Percentiles rank a stretch among this genome's conserved stretches.
Evolutionary conservation across 2,888 invertebrate genomes (phyloP).

Genomic region (Melipona beecheii): DNA sequence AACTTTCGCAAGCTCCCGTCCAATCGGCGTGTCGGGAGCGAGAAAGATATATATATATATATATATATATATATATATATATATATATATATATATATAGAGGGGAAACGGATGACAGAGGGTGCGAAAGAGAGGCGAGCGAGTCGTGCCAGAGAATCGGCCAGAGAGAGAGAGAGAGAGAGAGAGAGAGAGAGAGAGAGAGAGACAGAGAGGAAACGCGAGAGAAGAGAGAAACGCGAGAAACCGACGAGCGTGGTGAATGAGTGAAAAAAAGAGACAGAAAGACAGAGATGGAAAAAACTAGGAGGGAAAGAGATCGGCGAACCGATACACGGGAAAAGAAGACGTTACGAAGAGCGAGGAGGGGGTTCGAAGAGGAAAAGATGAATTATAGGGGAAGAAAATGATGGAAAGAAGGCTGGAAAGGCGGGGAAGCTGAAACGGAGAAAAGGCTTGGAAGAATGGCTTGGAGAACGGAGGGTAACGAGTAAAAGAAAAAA

Average conservation of each 20-base stretch:
- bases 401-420: constrained; percentile 7
- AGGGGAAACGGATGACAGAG: constrained; percentile 57
- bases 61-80: too few species aligned
- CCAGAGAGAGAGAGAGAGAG: constrained; percentile 27
- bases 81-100: constrained; percentile 18
- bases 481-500: constrained; percentile 9
- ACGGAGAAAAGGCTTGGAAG: background rate
- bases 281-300: background rate
- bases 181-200: constrained; percentile 7
- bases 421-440: background rate
- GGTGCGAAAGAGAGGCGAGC: constrained; percentile 49
- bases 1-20: constrained; percentile 80
- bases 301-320: constrained; percentile 10
- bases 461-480: background rate
- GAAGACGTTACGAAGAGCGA: constrained; percentile 6
- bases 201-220: background rate
- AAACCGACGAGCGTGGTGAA: background rate
- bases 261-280: background rate
- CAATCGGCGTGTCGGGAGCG: constrained; percentile 74
- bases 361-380: background rate
- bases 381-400: background rate
- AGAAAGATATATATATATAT: constrained; percentile 45
- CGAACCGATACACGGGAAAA: background rate
- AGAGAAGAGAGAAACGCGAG: constrained; percentile 1
- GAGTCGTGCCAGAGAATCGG: constrained; percentile 24